A percentile compares a stretch with the other conserved stretches of the same genome.
Conservation (phyloP, 1,140 invertebrate species). For the Drosophila biarmipes region DNA sequence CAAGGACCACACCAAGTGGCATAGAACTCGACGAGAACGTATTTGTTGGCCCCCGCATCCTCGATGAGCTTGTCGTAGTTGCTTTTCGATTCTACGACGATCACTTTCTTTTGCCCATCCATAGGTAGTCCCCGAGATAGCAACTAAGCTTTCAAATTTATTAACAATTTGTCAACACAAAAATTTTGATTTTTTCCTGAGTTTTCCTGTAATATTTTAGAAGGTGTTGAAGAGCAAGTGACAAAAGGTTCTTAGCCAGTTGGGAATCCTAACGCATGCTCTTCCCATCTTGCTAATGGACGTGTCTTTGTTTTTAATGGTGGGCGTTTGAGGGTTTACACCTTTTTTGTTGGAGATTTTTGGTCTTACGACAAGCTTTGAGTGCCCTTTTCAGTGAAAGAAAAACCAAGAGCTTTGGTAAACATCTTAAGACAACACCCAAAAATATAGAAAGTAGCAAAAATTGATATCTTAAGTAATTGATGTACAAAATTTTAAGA, state of each 20-base stretch:
- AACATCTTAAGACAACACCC: background rate
- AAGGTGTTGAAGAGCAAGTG: conserved; percentile 4
- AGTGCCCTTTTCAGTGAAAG: conserved; percentile 1
- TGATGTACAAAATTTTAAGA: too few species aligned
- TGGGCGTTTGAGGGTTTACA: conserved; percentile 17
- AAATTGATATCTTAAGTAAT: too few species aligned
- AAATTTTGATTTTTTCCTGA: conserved; percentile 11
- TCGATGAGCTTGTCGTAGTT: conserved; percentile 89
- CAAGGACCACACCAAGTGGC: conserved; percentile 95
- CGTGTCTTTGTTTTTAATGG: background rate
- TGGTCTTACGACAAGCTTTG: background rate
- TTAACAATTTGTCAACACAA: background rate
- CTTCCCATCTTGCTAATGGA: conserved; percentile 26
- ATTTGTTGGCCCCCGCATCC: conserved; percentile 89
- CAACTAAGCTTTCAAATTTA: conserved; percentile 9
- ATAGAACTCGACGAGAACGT: conserved; percentile 93
- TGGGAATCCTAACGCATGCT: conserved; percentile 11
- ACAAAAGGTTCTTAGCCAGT: conserved; percentile 27
- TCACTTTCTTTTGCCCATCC: conserved; percentile 55
- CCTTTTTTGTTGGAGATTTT: background rate
- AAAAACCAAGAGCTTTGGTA: background rate
- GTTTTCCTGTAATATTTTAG: too few species aligned
- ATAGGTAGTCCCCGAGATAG: conserved; percentile 17
- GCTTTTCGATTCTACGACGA: conserved; percentile 84
- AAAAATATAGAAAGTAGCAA: too few species aligned